phyloP scores from a whole-genome alignment of 2,797 vertebrate genomes.

The Hirundo rustica region DNA sequence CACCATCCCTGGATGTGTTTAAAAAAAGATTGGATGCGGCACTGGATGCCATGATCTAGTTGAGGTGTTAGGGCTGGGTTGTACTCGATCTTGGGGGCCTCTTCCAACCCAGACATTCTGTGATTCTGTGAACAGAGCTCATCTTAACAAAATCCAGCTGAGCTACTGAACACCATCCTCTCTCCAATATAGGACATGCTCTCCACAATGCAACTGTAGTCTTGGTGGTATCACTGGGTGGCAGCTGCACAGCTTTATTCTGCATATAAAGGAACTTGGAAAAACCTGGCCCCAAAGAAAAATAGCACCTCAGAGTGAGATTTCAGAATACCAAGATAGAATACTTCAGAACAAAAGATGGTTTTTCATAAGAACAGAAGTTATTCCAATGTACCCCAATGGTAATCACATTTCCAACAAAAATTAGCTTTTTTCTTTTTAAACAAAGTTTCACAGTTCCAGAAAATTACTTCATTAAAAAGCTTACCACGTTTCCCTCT shows the following conservation, averaged over 20 bases:
- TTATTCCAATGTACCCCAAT: not conserved
- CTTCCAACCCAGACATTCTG: not conserved
- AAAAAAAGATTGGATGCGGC: not conserved
- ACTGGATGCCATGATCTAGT: not conserved
- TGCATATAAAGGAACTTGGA: not conserved
- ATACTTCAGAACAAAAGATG: not conserved
- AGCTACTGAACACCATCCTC: accelerated
- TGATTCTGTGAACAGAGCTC: not conserved
- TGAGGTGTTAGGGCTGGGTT: not conserved
- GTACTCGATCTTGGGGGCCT: not conserved
- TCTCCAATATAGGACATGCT: not conserved
- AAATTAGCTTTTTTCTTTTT: not conserved
- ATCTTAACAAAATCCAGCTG: not conserved
- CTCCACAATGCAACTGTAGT: not conserved
- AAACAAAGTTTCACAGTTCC: not conserved
- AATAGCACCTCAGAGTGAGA: not conserved
- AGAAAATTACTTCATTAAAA: not conserved
- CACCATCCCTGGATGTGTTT: not conserved
- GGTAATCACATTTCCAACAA: not conserved
- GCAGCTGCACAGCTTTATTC: not conserved
- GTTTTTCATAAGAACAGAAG: not conserved
- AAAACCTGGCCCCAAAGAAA: not conserved
- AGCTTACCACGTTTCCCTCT: not conserved
- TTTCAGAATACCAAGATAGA: not conserved
- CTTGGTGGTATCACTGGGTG: accelerated